Conservation (phyloP, 2,888 invertebrate genomes). For the Agriopis aurantiaria region DNA sequence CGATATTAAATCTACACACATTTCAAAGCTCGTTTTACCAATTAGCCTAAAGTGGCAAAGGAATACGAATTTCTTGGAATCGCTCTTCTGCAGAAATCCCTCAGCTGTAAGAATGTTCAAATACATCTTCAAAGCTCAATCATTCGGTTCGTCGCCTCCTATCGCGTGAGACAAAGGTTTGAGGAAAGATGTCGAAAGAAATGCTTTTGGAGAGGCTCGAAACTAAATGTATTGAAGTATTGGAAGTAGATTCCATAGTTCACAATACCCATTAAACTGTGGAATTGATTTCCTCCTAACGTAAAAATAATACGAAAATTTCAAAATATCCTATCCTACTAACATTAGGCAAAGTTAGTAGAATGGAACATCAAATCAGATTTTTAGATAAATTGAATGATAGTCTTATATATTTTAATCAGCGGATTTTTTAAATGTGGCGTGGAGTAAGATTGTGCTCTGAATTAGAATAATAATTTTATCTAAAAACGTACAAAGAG, state of each 20-base stretch:
- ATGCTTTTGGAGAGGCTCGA: background rate
- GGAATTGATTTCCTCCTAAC: too few species aligned
- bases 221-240: background rate
- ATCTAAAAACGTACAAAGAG: background rate
- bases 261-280: too few species aligned
- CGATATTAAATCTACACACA: background rate
- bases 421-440: too few species aligned
- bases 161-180: constrained; percentile 4
- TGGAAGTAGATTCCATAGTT: too few species aligned
- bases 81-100: background rate
- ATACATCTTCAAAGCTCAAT: constrained; percentile 1
- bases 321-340: too few species aligned
- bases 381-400: too few species aligned
- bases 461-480: too few species aligned
- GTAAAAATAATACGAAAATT: too few species aligned
- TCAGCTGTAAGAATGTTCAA: background rate
- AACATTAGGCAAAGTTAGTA: too few species aligned
- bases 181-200: background rate
- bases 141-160: constrained; percentile 7
- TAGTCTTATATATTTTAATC: too few species aligned
- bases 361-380: too few species aligned
- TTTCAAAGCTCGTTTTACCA: background rate
- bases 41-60: background rate
- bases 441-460: too few species aligned
- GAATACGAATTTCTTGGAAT: background rate